Base-by-base conservation (phyloP, 2,113 vertebrate species). In the Alaudala cheleensis region DNA sequence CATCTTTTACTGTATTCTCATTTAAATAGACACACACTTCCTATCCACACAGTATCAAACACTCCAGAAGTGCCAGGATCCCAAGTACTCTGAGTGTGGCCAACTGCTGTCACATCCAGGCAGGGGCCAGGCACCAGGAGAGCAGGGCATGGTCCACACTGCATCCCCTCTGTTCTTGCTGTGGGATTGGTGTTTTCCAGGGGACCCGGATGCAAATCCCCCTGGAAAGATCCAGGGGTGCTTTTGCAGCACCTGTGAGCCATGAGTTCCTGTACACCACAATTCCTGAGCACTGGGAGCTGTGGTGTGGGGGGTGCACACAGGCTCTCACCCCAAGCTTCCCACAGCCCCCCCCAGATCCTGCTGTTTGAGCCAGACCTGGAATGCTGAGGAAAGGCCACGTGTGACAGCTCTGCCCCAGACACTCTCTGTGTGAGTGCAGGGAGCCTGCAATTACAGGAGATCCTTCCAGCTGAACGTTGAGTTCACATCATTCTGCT, bases 81-180 rank as follows among this genome's bases (percentile, higher is more conserved):
- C 39, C 14, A 0, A 11, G 24, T 1, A 2, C 14, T 25, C 25
- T 13, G 61, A 6, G 39, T 19, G 0, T 74, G 66, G 5, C 57
- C 47, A 20, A 1, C 39, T 2, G 21, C 53, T 79, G 79, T 67
- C 66, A 24, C 6, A 4, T 24, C 51, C 57, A 16, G 88, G 37
- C 26, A 31, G 47, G 72, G 74, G 10, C 23, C 3, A 1, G 39
- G 50, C 39, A 8, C 11, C 21, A 11, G 2, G n/a, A 45, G 44
- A 22, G 23, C 53, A 18, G 14, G 81, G 21, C 21, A 0, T 3
- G 40, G 69, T 37, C 51, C 40, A 3, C 0, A 0, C n/a, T 49
- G 62, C 76, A 37, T 11, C 19, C 5, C 11, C 28, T 39, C 49
- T 24, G 15, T 3, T 54, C 34, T 1, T 58, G 34, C 3, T 18